Base-by-base conservation (phyloP, 2,113 vertebrate genomes). In the Danio rerio region DNA sequence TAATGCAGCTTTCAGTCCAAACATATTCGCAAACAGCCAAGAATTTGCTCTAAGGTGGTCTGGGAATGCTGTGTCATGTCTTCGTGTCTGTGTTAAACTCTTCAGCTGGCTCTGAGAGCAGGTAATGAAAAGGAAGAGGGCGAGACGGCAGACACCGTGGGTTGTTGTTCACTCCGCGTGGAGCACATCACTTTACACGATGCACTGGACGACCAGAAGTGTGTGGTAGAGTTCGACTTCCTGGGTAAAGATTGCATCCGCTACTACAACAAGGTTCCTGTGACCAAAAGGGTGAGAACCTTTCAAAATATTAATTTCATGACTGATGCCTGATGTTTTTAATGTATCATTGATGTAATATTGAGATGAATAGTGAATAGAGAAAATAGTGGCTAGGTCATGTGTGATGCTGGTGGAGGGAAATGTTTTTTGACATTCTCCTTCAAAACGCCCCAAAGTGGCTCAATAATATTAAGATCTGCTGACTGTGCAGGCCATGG, bases 91-190 rank as follows among this genome's bases (percentile, higher is more conserved):
- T 82, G 40, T 79, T 62, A 75, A 50, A 6, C 58, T 62, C 55
- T 79, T 53, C 88, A 95, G 94, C 84, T 93, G 83, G 92, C 90
- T 56, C 88, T 94, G 89, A 91, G 93, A 87, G 94, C 94, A 81
- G 95, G 95, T 87, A 94, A 93, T 12, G 92, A 95, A 88, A 95
- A 96, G 73, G 93, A 95, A 86, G 93, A 95, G 86, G 93, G 85
- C 0, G 93, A 95, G 89, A 89, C 91, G 0, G 93, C 93, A 0
- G 93, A 94, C 89, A 94, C 92, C 0, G 93, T 95, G 52, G 94
- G 94, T 71, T 94, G 94, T 88, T 95, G 94, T 87, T 94, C 94
- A 0, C 89, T 95, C 71, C 90, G 94, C 0, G 88, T 93, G 5
- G 94, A 95, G 89, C 94, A 93, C 90, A 92, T 94, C 88, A 89